Evolutionary conservation across 1,140 invertebrate species (phyloP), one percentile per base, ranked within the genome.

Genomic region (Magallana gigas): DNA sequence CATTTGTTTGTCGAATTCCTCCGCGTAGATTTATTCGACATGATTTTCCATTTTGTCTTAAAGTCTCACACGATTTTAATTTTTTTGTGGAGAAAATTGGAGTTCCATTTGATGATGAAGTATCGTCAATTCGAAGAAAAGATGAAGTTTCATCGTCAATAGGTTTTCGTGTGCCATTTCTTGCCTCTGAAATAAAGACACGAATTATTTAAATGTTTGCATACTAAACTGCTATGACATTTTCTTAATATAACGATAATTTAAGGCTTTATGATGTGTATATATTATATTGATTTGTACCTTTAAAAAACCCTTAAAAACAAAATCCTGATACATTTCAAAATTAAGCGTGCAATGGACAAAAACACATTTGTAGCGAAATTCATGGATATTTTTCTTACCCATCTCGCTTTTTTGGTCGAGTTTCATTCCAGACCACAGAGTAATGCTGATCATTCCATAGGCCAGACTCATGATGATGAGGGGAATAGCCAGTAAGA

Each of bases 401-500:
- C 81, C 81, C 2, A n/a, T 83, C 57, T 83, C 81, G 11, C 81
- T 83, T 16, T 57, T 83, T 58, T 83, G 36, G 48, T 83, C 81
- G n/a, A 83, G 48, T 14, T 83, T 83, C 8, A 95, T 94, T 8
- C 95, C 95, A 62, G 93, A 90, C 94, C 95, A 95, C 7, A 96
- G 91, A 0, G 95, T 95, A 80, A 90, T 87, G 57, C 94, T 96
- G 83, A 98, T 97, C 23, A 88, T 87, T 1, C 92, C 91, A 87
- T 95, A 95, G 8, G 94, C 94, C 14, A 91, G 84, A 1, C 96
- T 96, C 96, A 98, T 97, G 84, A 98, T 96, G 83, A 97, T 93
- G 84, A 98, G 95, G 0, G 97, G 97, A 18, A 98, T 92, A 1
- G 97, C 95, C 4, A 98, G 89, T 1, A 98, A 94, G 8, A 96